These are phyloP conservation scores for Xestobium rufovillosum DNA, from an alignment of 2,888 invertebrate species.

Conservation along the genomic window DNA sequence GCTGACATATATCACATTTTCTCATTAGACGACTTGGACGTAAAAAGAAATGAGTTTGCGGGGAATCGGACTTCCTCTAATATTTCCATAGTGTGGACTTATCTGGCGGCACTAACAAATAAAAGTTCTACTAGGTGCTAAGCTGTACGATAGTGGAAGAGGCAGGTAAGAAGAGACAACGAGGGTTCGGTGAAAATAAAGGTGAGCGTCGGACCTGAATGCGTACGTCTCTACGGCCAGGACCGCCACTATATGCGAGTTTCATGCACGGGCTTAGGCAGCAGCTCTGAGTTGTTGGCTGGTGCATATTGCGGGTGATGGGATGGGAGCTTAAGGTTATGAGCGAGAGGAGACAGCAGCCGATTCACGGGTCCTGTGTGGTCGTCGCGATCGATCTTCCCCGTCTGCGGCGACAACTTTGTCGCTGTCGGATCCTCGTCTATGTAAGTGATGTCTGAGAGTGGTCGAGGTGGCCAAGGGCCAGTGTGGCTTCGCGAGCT, in stretches of 20 bases:
- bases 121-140: slow-evolving; percentile 41
- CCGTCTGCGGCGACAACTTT: slow-evolving; percentile 38
- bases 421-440: slow-evolving; percentile 42
- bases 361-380: slow-evolving; percentile 38
- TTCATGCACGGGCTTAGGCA: slow-evolving; percentile 62
- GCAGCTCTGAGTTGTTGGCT: slow-evolving; percentile 50
- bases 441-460: slow-evolving; percentile 74
- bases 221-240: slow-evolving; percentile 36
- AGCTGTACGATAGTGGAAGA: slow-evolving; percentile 34
- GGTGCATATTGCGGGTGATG: slow-evolving; percentile 48
- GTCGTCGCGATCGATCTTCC: slow-evolving; percentile 39
- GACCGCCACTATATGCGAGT: slow-evolving; percentile 57
- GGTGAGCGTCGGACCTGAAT: not conserved
- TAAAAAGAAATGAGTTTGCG: too few species aligned
- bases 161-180: slow-evolving; percentile 24
- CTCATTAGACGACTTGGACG: too few species aligned
- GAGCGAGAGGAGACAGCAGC: slow-evolving; percentile 42
- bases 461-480: slow-evolving; percentile 55
- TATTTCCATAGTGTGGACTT: too few species aligned
- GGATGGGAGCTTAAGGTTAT: slow-evolving; percentile 47
- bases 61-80: too few species aligned
- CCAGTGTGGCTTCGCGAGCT: slow-evolving; percentile 69
- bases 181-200: slow-evolving; percentile 4
- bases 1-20: too few species aligned
- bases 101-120: too few species aligned